phyloP scores from a whole-genome alignment of 2,797 vertebrate genomes.

The Kryptopterus vitreolus region DNA sequence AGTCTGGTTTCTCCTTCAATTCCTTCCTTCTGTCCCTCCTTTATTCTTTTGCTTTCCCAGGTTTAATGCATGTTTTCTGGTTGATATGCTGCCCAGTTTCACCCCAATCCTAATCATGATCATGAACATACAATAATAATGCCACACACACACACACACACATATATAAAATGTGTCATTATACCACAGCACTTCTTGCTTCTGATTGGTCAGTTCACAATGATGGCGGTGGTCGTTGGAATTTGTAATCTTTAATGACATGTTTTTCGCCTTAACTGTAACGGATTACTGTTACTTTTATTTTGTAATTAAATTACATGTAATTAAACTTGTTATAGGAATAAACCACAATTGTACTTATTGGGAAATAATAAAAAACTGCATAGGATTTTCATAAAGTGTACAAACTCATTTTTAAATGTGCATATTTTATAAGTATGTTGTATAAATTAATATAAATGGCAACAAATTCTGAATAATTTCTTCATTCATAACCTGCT shows the following conservation, averaged over 20 bases:
- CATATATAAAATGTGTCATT: not conserved
- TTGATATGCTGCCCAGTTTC: not conserved
- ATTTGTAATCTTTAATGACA: no score
- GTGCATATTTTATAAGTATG: no score
- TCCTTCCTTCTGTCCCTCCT: not conserved
- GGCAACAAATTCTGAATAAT: no score
- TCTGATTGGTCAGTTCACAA: no score
- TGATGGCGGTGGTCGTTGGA: no score
- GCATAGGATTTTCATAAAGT: no score
- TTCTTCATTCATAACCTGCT: not conserved
- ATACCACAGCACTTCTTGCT: not conserved
- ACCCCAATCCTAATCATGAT: not conserved
- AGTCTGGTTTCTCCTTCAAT: not conserved
- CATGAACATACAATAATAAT: not conserved
- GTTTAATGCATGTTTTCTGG: constrained; percentile 4
- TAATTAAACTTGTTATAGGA: no score
- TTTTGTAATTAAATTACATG: no score
- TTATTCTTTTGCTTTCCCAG: constrained; percentile 4
- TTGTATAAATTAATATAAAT: no score
- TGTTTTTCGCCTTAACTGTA: no score
- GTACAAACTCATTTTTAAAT: no score
- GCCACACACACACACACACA: not conserved
- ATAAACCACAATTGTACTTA: not conserved
- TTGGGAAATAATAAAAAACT: not conserved
- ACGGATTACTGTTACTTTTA: no score